Evolutionary conservation across 2,797 vertebrate genomes (phyloP).

Genomic region (Nyctalus aviator): DNA sequence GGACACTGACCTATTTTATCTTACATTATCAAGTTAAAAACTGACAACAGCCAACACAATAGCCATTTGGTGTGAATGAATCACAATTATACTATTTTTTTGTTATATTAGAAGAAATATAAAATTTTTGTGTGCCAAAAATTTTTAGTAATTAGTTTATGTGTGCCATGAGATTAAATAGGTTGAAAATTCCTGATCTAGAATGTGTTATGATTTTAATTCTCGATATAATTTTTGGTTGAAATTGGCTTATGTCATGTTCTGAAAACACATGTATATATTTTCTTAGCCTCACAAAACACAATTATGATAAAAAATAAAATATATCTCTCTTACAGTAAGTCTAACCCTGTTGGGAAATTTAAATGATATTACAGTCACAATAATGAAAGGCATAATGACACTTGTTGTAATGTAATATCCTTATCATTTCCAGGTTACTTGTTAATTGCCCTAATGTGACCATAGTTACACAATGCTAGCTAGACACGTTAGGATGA

Average conservation of each 20-base stretch:
- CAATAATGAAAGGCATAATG: neutral
- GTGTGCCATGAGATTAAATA: neutral
- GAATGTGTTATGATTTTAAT: neutral
- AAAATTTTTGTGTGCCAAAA: neutral
- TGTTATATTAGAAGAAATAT: neutral
- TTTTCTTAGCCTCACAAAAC: neutral
- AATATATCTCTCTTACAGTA: neutral
- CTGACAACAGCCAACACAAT: neutral
- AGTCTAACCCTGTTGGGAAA: neutral
- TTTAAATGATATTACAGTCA: slow-evolving; percentile 5
- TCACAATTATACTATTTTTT: neutral
- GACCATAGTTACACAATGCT: neutral
- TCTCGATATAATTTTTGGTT: neutral
- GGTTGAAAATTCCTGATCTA: neutral
- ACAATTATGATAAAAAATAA: neutral
- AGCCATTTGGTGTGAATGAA: neutral
- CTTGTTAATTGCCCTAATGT: neutral
- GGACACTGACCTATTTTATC: neutral
- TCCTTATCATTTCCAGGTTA: neutral
- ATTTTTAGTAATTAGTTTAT: neutral
- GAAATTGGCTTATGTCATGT: neutral
- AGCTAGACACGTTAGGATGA: slow-evolving; percentile 25
- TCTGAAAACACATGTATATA: neutral
- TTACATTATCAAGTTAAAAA: neutral
- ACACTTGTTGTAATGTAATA: neutral